These are phyloP conservation scores for Eremobia ochroleuca DNA, from an alignment of 2,888 invertebrate species.

Conservation along the genomic window DNA sequence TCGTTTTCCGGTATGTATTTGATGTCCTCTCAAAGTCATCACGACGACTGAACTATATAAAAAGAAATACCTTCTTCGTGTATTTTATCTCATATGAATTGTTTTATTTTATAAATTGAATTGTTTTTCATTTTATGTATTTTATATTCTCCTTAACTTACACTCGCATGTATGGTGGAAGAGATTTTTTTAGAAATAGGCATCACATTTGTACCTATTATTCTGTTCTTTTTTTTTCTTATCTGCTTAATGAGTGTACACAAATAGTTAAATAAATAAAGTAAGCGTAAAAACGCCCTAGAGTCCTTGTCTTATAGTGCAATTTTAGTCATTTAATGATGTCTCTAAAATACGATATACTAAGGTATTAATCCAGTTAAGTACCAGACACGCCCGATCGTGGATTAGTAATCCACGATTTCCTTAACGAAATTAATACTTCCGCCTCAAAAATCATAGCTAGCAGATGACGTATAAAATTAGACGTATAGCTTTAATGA, in stretches of 20 bases:
- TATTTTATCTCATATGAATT: too few species aligned
- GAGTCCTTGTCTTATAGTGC: background rate
- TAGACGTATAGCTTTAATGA: constrained; percentile 24
- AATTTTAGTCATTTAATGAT: background rate
- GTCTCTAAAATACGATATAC: background rate
- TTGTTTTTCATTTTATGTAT: background rate
- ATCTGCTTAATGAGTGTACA: too few species aligned
- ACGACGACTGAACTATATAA: background rate
- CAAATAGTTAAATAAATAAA: background rate
- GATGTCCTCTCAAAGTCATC: background rate
- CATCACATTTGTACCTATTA: too few species aligned
- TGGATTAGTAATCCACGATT: constrained; percentile 16
- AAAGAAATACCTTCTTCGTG: background rate
- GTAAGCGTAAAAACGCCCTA: background rate
- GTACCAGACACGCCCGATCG: background rate
- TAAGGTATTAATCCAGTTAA: background rate
- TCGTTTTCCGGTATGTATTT: background rate
- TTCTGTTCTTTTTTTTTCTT: too few species aligned
- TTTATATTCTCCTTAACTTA: too few species aligned
- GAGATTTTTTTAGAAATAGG: background rate
- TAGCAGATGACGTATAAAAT: constrained; percentile 16
- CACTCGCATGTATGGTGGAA: background rate
- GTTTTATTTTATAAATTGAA: too few species aligned
- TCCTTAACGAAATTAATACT: background rate
- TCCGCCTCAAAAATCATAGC: background rate